Conservation (phyloP, 1,140 invertebrate genomes). For the Linepithema humile region DNA sequence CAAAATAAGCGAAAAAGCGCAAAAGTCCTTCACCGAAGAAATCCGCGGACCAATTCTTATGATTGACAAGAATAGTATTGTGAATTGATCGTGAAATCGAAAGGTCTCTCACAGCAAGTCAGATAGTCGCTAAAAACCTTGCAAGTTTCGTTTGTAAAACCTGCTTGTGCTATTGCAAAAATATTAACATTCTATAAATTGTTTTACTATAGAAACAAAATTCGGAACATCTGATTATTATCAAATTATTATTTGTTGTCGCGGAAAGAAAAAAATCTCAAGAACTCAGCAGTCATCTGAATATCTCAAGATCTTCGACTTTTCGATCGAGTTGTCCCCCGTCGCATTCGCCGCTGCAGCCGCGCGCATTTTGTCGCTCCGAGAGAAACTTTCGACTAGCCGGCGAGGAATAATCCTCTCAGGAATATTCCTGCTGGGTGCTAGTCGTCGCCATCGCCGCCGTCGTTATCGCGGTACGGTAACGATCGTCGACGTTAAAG, state of each 20-base stretch:
- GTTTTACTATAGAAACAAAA: too few species aligned
- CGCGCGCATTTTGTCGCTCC: neutral
- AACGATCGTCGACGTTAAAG: constrained; percentile 72
- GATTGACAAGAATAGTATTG: neutral
- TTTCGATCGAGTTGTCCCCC: constrained; percentile 1
- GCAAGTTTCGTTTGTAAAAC: too few species aligned
- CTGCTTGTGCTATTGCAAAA: too few species aligned
- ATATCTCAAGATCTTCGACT: constrained; percentile 22
- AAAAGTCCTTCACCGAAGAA: constrained; percentile 19
- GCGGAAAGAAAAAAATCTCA: neutral
- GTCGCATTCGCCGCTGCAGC: neutral
- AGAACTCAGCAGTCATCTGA: neutral
- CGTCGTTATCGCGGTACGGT: constrained; percentile 68
- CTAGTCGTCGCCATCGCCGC: constrained; percentile 62
- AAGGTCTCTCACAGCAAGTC: neutral
- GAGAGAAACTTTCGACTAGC: constrained; percentile 48
- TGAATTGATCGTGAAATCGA: neutral
- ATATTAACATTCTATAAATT: too few species aligned
- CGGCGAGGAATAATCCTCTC: constrained; percentile 66
- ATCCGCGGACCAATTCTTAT: neutral
- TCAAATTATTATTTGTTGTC: neutral
- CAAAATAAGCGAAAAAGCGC: constrained; percentile 63
- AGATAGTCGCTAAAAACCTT: too few species aligned
- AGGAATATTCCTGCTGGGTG: constrained; percentile 67
- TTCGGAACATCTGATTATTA: neutral